A percentile compares a stretch with the other conserved stretches of the same genome.
phyloP scores from a whole-genome alignment of 2,888 invertebrate genomes.

The Tineola bisselliella region DNA sequence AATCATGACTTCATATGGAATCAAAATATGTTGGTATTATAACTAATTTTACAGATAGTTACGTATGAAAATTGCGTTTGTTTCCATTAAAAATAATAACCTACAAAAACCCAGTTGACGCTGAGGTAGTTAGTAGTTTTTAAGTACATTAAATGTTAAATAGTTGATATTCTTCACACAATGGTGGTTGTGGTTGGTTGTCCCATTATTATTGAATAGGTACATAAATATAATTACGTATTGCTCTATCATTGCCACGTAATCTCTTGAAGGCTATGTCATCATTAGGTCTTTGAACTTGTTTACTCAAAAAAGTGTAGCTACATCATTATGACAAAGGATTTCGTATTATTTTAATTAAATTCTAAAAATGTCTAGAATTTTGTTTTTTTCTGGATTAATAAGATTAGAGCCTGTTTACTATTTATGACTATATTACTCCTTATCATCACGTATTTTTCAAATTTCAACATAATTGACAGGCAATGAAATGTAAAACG shows the following conservation, averaged over 20 bases:
- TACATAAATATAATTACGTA: neutral
- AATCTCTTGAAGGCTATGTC: slow-evolving; percentile 4
- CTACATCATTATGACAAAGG: neutral
- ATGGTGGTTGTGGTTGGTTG: neutral
- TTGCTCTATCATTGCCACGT: slow-evolving; percentile 1
- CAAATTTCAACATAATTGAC: too few relatives aligned
- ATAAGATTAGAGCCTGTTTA: too few relatives aligned
- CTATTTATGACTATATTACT: too few relatives aligned
- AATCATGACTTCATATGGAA: neutral
- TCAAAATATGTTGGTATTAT: neutral
- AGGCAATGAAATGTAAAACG: too few relatives aligned
- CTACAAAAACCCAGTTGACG: too few relatives aligned
- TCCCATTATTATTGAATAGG: neutral
- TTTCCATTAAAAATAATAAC: too few relatives aligned
- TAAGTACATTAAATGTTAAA: too few relatives aligned
- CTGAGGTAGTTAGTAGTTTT: too few relatives aligned
- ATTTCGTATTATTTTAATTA: neutral
- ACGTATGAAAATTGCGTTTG: neutral
- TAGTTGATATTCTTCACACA: too few relatives aligned
- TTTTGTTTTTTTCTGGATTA: too few relatives aligned
- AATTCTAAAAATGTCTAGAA: too few relatives aligned
- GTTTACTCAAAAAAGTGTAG: neutral
- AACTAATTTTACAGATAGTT: neutral
- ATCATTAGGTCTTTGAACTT: slow-evolving; percentile 7
- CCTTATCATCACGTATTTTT: too few relatives aligned